Evolutionary conservation across 1,140 invertebrate species (phyloP).

Genomic region (Hycleus phaleratus): DNA sequence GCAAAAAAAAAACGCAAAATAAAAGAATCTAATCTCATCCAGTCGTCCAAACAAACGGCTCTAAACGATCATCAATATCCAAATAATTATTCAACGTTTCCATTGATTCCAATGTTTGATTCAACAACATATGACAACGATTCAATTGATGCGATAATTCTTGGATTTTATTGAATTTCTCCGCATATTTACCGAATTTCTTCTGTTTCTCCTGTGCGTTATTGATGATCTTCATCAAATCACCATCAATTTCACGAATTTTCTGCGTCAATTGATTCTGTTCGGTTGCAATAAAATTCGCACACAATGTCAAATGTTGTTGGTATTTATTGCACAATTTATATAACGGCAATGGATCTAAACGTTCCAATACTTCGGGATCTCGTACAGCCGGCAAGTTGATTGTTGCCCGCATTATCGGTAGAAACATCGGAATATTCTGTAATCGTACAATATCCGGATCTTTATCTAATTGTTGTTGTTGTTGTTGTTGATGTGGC

Average conservation of each 20-base stretch:
- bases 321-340: conserved; percentile 64
- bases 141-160: conserved; percentile 70
- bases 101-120: conserved; percentile 76
- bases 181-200: conserved; percentile 72
- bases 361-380: conserved; percentile 77
- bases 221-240: conserved; percentile 61
- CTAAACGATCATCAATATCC: conserved; percentile 73
- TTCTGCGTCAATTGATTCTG: conserved; percentile 62
- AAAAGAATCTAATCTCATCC: conserved; percentile 44
- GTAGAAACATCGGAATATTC: conserved; percentile 84
- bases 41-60: conserved; percentile 86
- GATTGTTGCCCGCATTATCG: conserved; percentile 83
- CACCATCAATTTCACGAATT: conserved; percentile 71
- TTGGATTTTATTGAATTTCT: conserved; percentile 72
- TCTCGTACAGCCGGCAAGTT: conserved; percentile 79
- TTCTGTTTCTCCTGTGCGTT: conserved; percentile 73
- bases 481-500: conserved; percentile 51
- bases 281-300: conserved; percentile 62
- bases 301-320: conserved; percentile 63
- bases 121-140: conserved; percentile 72
- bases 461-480: conserved; percentile 62
- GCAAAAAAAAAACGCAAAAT: too few relatives aligned
- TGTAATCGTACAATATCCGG: conserved; percentile 70
- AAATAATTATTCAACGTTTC: conserved; percentile 78
- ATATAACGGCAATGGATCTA: conserved; percentile 55